These are phyloP conservation scores for Sarcophaga caerulescens DNA, from an alignment of 2,888 invertebrate genomes.

Conservation along the genomic window DNA sequence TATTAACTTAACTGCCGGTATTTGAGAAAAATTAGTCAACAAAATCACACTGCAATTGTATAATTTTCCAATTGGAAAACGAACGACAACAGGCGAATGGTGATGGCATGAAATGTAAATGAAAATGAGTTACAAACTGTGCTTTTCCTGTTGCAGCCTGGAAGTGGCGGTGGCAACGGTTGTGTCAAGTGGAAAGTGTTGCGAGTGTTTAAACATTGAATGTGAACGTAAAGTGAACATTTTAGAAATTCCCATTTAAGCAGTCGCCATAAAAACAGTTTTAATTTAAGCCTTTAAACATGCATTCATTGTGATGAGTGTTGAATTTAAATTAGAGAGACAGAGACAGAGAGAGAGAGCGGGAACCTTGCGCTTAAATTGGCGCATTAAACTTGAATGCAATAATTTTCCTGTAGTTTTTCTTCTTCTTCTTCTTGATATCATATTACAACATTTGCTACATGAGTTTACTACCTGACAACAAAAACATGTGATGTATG, in stretches of 20 bases:
- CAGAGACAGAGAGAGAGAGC: not conserved
- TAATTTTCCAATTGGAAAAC: not conserved
- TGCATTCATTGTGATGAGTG: slow-evolving; percentile 36
- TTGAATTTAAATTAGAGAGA: slow-evolving; percentile 36
- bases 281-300: slow-evolving; percentile 58
- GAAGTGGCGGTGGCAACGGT: too few relatives aligned
- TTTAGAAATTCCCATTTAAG: slow-evolving; percentile 53
- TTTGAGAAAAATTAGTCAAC: not conserved
- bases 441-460: slow-evolving; percentile 25
- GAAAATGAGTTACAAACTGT: not conserved
- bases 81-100: not conserved
- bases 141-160: not conserved
- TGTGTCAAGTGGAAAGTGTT: not conserved
- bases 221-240: not conserved
- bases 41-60: not conserved
- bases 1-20: not conserved
- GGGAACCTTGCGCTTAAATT: not conserved
- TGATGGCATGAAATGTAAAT: not conserved
- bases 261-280: slow-evolving; percentile 49
- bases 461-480: not conserved
- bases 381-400: not conserved
- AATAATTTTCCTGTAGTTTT: not conserved
- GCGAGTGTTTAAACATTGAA: not conserved
- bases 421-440: not conserved
- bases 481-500: slow-evolving; percentile 15